Base-by-base conservation (phyloP, 1,140 invertebrate species). In the Dendrolimus kikuchii region DNA sequence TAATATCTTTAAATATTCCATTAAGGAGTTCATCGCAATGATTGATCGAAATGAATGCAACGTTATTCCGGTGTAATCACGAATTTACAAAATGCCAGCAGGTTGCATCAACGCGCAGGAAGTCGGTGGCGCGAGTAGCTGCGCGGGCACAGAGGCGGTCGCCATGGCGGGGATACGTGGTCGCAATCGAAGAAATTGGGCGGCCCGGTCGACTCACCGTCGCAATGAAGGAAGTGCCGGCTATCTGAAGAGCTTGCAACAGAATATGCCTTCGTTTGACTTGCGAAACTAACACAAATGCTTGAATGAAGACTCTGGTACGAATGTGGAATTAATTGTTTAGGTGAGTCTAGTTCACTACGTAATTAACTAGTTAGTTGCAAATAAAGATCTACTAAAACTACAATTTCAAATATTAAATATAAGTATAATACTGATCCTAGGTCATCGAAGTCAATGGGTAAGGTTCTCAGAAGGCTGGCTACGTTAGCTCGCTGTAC, bases 191-290 rank as follows among this genome's bases (percentile, higher is more conserved):
- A 75, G 74, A 75, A 76, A 77, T 77, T 77, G 68, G 72, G 72
- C 62, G 66, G 59, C 51, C 46, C 48, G 49, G 55, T 36, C 57
- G 23, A n/a, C 38, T 49, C 42, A 36, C 23, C 60, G 54, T 57
- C 56, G 74, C 70, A 75, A 78, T 77, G 63, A 64, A 77, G 77
- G 76, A 77, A 78, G 75, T 61, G 64, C 56, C 59, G 23, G 64
- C 55, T 67, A 69, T 71, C 68, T 71, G 72, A 72, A 64, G 73
- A 63, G 72, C 63, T 72, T 63, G 60, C 64, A 55, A 62, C 68
- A 62, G 51, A 54, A 41, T 44, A 41, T 51, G 57, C 51, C 55
- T 50, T 40, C 40, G 41, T n/a, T 49, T 7, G 46, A n/a, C 60
- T 73, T 74, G 66, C 62, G 67, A 74, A 64, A 74, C 59, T 45